Conservation (phyloP, 2,888 invertebrate genomes). For the Sinopyrophorus schimmeli region DNA sequence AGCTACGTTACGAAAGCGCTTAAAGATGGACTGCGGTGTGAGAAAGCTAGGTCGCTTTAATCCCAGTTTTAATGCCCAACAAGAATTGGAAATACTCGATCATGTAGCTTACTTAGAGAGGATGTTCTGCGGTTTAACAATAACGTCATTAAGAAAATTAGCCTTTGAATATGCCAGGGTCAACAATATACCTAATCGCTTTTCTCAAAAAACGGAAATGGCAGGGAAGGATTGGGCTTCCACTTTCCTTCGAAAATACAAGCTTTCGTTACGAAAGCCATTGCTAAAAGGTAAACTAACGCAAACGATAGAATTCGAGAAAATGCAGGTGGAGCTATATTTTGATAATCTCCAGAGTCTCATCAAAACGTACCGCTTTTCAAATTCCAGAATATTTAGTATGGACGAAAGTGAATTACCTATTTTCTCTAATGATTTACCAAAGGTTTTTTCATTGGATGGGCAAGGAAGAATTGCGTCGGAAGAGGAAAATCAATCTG, state of each 20-base stretch:
- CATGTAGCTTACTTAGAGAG: too few species aligned
- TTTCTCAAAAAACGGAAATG: slow-evolving; percentile 1
- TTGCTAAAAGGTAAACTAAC: background rate
- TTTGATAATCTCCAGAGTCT: slow-evolving; percentile 8
- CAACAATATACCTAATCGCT: slow-evolving; percentile 2
- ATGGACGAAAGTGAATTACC: slow-evolving; percentile 18
- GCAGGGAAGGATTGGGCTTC: slow-evolving; percentile 9
- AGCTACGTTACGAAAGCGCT: background rate
- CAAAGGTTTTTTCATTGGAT: slow-evolving; percentile 13
- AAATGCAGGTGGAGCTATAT: background rate
- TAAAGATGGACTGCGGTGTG: background rate
- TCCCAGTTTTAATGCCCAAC: background rate
- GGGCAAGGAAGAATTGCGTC: slow-evolving; percentile 9
- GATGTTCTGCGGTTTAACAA: slow-evolving; percentile 8
- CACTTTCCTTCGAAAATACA: background rate
- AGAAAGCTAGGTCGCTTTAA: background rate
- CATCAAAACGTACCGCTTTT: slow-evolving; percentile 4
- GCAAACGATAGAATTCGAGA: background rate
- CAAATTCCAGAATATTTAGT: slow-evolving; percentile 9
- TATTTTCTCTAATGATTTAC: slow-evolving; percentile 15
- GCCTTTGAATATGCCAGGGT: slow-evolving; percentile 3
- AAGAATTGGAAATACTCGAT: background rate
- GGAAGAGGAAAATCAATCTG: background rate
- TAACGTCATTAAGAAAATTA: slow-evolving; percentile 2
- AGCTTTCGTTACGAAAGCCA: background rate